Conservation (phyloP, 2,888 invertebrate genomes). For the Drosophila trichaetosa region DNA sequence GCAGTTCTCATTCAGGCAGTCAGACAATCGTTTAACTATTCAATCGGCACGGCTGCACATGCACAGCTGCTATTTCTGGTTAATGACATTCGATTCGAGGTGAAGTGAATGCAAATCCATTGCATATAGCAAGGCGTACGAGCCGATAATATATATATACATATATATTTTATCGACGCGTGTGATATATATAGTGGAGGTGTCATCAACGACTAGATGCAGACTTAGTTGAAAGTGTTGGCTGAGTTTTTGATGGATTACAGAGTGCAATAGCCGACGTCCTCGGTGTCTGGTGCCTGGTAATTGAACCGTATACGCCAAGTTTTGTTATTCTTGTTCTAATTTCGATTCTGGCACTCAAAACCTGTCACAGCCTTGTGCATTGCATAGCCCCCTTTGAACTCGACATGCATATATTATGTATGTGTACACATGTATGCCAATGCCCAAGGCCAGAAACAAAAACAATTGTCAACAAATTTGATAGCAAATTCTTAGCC, state of each 20-base stretch:
- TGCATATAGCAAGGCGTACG: constrained; percentile 49
- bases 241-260: not conserved
- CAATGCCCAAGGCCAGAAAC: constrained; percentile 59
- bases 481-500: constrained; percentile 58
- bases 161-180: not conserved
- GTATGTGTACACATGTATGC: constrained; percentile 4
- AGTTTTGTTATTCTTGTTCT: constrained; percentile 1
- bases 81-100: constrained; percentile 31
- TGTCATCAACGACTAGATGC: constrained; percentile 9
- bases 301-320: not conserved
- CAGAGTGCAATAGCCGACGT: not conserved
- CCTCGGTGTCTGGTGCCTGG: not conserved
- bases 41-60: constrained; percentile 12
- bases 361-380: constrained; percentile 30
- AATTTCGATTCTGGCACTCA: constrained; percentile 14
- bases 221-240: not conserved
- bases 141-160: not conserved
- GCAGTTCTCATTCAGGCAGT: constrained; percentile 29
- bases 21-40: constrained; percentile 27
- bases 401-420: constrained; percentile 11
- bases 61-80: constrained; percentile 40
- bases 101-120: constrained; percentile 27
- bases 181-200: not conserved
- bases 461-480: constrained; percentile 74
- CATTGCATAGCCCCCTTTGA: constrained; percentile 14